Evolutionary conservation across 2,113 vertebrate genomes (phyloP), one percentile per base, ranked within the genome.

Genomic region (Stercorarius parasiticus): DNA sequence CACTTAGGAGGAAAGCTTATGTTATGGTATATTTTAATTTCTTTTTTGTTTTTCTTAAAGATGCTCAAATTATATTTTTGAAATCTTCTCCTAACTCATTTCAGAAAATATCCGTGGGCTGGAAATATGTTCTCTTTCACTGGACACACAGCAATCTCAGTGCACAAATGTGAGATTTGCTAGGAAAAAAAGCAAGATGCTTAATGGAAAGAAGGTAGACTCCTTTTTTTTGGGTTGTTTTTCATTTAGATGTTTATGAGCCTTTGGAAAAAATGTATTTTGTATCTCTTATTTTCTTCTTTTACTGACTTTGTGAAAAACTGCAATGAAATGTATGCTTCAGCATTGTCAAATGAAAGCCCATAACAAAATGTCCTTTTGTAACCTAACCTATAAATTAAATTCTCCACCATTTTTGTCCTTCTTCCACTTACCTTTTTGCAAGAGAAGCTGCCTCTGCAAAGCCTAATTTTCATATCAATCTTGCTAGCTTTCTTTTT

Each of bases 61-160:
- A 23, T 77, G 59, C 10, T 81, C 7, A 38, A 65, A 83, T 64
- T 76, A 15, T 18, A 29, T 26, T 90, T 88, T 87, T 88, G 58
- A 71, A 91, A 87, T 55, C 40, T 96, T 30, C 94, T 91, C 95
- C 70, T 74, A 74, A 94, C 67, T 96, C 6, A 22, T 96, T 91
- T 50, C 97, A 99, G 99, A 98, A 62, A 97, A 96, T 73, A 86
- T 99, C 74, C 98, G 97, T 19, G 99, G 99, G 15, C 86, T 99
- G 82, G 98, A 98, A 95, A 94, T 98, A 71, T 99, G 99, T 89
- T 96, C 97, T 25, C 22, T 77, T 40, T 97, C 97, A 13, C 22
- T 98, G 38, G 97, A 97, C 47, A 98, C 98, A 87, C 98, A 98
- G 91, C 72, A 90, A 20, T 97, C 74, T 20, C 97, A 96, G 9